These are phyloP conservation scores for Capreolus pygargus DNA, from an alignment of 2,113 vertebrate species.

Conservation along the genomic window DNA sequence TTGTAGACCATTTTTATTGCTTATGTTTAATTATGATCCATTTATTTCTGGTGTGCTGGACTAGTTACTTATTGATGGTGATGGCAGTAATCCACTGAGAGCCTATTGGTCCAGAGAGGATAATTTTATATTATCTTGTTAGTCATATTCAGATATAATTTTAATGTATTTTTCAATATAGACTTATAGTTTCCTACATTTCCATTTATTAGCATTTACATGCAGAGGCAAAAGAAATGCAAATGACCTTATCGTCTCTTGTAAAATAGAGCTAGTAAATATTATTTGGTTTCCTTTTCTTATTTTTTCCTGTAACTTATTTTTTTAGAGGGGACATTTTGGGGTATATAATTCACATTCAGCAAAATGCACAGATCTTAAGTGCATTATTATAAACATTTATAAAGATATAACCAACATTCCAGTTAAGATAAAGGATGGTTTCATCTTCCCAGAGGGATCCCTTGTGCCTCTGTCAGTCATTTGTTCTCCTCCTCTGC, in stretches of 20 bases:
- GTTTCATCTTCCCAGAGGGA: neutral
- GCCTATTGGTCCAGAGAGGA: slow-evolving; percentile 69
- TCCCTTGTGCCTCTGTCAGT: fast-evolving
- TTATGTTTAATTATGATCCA: slow-evolving; percentile 71
- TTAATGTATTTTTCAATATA: slow-evolving; percentile 56
- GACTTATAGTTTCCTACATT: slow-evolving; percentile 16
- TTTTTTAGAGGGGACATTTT: neutral
- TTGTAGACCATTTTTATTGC: slow-evolving; percentile 62
- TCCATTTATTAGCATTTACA: slow-evolving; percentile 42
- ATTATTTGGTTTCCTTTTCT: neutral
- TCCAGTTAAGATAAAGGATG: neutral
- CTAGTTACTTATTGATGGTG: slow-evolving; percentile 73
- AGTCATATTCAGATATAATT: slow-evolving; percentile 62
- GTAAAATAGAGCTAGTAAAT: slow-evolving; percentile 28
- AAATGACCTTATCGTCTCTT: slow-evolving; percentile 41
- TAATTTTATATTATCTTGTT: slow-evolving; percentile 77
- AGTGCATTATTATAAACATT: neutral
- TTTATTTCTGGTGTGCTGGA: slow-evolving; percentile 68
- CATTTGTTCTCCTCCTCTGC: neutral
- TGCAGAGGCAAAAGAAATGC: slow-evolving; percentile 21
- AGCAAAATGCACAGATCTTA: neutral
- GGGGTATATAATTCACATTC: neutral
- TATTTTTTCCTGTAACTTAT: neutral
- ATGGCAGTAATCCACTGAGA: slow-evolving; percentile 63
- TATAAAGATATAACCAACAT: neutral